Percentiles rank a stretch among this genome's conserved stretches.
phyloP scores from a whole-genome alignment of 1,140 invertebrate species.

The Aphaenogaster floridana region DNA sequence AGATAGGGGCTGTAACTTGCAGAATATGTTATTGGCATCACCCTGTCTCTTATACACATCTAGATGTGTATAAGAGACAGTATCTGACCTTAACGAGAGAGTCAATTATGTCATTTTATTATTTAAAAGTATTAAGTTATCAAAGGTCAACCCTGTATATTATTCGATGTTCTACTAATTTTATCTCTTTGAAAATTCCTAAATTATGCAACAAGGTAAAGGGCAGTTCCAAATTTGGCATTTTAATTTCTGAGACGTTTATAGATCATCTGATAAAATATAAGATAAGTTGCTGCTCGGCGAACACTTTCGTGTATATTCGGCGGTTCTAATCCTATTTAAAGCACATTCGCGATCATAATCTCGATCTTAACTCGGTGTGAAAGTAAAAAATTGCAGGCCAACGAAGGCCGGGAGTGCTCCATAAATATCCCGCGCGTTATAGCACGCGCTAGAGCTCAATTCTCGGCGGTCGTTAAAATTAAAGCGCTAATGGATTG shows the following conservation, averaged over 20 bases:
- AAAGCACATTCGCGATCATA: slow-evolving; percentile 28
- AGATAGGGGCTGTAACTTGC: too few relatives aligned
- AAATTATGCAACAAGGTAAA: not conserved
- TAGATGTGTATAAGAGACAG: too few relatives aligned
- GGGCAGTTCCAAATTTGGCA: not conserved
- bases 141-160: too few relatives aligned
- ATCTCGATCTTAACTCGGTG: slow-evolving; percentile 33
- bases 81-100: too few relatives aligned
- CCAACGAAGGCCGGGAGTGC: slow-evolving; percentile 18
- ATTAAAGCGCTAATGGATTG: slow-evolving; percentile 52
- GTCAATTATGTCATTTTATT: too few relatives aligned
- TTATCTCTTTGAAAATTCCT: not conserved
- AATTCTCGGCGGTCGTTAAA: slow-evolving; percentile 48
- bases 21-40: too few relatives aligned
- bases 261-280: not conserved
- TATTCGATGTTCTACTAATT: not conserved
- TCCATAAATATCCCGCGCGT: slow-evolving; percentile 37
- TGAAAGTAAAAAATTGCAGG: slow-evolving; percentile 42
- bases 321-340: slow-evolving; percentile 22
- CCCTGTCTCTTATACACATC: too few relatives aligned
- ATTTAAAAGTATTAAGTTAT: too few relatives aligned
- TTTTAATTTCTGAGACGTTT: not conserved
- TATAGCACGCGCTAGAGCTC: slow-evolving; percentile 40
- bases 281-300: not conserved
- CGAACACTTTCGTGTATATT: not conserved